Evolutionary conservation across 2,888 invertebrate genomes (phyloP).

Genomic region (Eretmocerus hayati): DNA sequence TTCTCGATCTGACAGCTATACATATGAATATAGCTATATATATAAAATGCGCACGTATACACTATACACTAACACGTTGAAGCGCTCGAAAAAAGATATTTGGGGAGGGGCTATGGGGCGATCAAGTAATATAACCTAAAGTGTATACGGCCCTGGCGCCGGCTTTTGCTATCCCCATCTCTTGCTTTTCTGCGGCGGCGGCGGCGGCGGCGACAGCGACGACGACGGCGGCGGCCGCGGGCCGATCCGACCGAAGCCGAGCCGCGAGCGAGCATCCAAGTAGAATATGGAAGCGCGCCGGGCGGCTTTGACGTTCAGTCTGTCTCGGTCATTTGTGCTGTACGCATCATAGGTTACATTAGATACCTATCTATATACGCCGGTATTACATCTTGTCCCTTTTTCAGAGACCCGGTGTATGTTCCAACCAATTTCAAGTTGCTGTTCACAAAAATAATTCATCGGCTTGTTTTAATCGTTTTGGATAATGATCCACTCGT

Average conservation of each 20-base stretch:
- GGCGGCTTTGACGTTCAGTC: conserved; percentile 18
- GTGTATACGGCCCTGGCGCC: background rate
- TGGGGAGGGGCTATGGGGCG: background rate
- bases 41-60: no score
- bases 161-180: background rate
- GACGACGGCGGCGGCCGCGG: background rate
- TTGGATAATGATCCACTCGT: no score
- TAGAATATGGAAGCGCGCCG: conserved; percentile 7
- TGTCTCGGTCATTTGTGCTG: no score
- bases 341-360: no score
- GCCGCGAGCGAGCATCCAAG: background rate
- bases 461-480: no score
- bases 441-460: no score
- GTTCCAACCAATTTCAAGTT: no score
- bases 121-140: background rate
- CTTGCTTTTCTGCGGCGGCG: conserved; percentile 1
- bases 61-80: background rate
- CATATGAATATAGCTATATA: no score
- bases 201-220: background rate
- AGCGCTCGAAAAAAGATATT: background rate
- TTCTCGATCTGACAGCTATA: no score
- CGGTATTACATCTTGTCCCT: no score
- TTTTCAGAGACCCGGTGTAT: no score
- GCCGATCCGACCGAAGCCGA: background rate
- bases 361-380: no score